phyloP scores from a whole-genome alignment of 2,888 invertebrate species.

The Lithodes maja region DNA sequence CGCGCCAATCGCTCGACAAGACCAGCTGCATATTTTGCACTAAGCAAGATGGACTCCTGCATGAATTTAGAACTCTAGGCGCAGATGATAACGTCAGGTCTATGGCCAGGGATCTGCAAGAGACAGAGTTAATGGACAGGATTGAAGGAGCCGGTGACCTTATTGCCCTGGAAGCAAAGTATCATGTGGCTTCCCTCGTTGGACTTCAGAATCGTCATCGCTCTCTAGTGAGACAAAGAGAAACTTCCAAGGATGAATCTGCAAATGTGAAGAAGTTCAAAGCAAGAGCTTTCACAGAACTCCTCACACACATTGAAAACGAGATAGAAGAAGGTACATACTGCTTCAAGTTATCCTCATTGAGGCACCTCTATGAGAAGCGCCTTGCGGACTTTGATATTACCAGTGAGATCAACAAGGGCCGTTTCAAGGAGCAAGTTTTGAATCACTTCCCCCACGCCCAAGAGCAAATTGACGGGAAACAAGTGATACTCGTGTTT shows the following conservation, averaged over 20 bases:
- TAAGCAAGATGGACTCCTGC: slow-evolving; percentile 34
- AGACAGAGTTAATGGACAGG: slow-evolving; percentile 8
- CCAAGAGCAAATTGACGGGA: no score
- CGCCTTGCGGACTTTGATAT: slow-evolving; percentile 10
- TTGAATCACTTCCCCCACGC: no score
- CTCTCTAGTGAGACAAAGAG: neutral
- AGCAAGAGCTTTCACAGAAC: slow-evolving; percentile 10
- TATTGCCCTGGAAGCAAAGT: slow-evolving; percentile 29
- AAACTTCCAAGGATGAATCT: neutral
- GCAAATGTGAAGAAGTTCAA: neutral
- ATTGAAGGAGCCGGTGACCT: slow-evolving; percentile 10
- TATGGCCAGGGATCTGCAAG: slow-evolving; percentile 29
- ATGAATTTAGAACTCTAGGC: slow-evolving; percentile 26
- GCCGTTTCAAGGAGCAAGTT: no score
- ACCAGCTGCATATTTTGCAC: slow-evolving; percentile 32
- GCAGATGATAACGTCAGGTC: slow-evolving; percentile 23
- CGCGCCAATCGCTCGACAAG: neutral
- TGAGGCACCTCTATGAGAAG: slow-evolving; percentile 11
- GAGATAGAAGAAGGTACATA: slow-evolving; percentile 23
- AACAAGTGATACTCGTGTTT: no score
- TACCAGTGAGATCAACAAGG: slow-evolving; percentile 17
- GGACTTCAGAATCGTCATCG: slow-evolving; percentile 17
- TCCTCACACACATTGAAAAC: slow-evolving; percentile 7
- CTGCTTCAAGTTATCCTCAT: slow-evolving; percentile 2
- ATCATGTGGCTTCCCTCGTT: slow-evolving; percentile 10